phyloP scores from a whole-genome alignment of 2,797 vertebrate species.

The Sebastolobus alascanus region DNA sequence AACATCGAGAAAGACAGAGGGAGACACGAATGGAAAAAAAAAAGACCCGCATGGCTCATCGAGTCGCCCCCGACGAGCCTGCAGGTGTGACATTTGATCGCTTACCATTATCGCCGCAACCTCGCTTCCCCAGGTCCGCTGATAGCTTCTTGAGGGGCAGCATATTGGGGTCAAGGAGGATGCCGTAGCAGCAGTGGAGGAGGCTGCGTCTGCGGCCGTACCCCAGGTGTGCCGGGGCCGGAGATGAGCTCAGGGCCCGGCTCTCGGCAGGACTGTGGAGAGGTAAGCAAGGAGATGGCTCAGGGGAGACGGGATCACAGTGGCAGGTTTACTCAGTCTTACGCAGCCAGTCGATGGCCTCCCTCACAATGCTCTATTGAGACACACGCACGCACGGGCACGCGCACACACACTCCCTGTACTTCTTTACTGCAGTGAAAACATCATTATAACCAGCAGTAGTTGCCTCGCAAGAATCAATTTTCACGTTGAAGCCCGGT shows the following conservation, averaged over 20 bases:
- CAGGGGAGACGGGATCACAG: slow-evolving; percentile 57
- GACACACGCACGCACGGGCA: not conserved
- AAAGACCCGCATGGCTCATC: slow-evolving; percentile 23
- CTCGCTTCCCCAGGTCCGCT: slow-evolving; percentile 34
- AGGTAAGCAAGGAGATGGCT: slow-evolving; percentile 47
- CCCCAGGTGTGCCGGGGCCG: slow-evolving; percentile 28
- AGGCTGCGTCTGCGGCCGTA: slow-evolving; percentile 24
- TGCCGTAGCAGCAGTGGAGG: slow-evolving; percentile 24
- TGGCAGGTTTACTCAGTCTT: slow-evolving; percentile 61
- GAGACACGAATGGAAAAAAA: slow-evolving; percentile 28
- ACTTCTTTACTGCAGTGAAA: slow-evolving; percentile 29
- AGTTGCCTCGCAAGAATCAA: slow-evolving; percentile 50
- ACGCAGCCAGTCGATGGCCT: slow-evolving; percentile 44
- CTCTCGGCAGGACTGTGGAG: slow-evolving; percentile 42
- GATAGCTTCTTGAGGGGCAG: slow-evolving; percentile 53
- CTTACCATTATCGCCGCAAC: slow-evolving; percentile 46
- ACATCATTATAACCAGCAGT: slow-evolving; percentile 49
- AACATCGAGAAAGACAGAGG: slow-evolving; percentile 15
- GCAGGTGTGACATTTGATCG: slow-evolving; percentile 51
- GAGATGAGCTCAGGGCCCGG: slow-evolving; percentile 42
- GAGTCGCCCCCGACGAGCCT: slow-evolving; percentile 41
- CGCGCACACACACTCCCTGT: not conserved
- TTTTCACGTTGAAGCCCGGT: slow-evolving; percentile 37
- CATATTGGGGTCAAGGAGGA: slow-evolving; percentile 65
- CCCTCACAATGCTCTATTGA: slow-evolving; percentile 6